These are phyloP conservation scores for Chascanopsetta lugubris DNA, from an alignment of 2,113 vertebrate species.

Conservation along the genomic window DNA sequence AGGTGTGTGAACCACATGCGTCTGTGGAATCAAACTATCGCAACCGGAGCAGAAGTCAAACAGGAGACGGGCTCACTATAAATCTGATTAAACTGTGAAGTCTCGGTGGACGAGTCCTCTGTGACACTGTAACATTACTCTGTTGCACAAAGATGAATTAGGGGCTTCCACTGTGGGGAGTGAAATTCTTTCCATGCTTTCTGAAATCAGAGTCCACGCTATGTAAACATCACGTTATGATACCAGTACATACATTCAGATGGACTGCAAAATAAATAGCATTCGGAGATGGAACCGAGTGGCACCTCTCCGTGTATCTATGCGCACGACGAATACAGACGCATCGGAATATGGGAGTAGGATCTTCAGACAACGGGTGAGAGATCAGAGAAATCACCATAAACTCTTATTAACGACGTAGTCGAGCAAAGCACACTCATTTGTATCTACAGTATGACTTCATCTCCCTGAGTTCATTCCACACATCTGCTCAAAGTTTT, in stretches of 20 bases:
- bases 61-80: slow-evolving; percentile 13
- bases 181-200: too few species aligned
- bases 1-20: neutral
- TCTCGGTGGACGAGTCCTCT: neutral
- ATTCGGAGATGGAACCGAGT: neutral
- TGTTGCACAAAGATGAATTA: neutral
- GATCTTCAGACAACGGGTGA: neutral
- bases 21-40: neutral
- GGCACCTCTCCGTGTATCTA: neutral
- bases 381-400: neutral
- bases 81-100: neutral
- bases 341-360: slow-evolving; percentile 3
- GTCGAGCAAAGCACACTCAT: slow-evolving; percentile 11
- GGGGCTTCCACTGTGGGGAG: neutral
- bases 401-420: slow-evolving; percentile 1
- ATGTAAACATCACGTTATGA: neutral
- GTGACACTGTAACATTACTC: neutral
- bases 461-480: slow-evolving; percentile 52
- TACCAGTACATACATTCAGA: slow-evolving; percentile 9
- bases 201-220: neutral
- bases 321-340: neutral
- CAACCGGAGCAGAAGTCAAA: neutral
- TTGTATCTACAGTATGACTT: slow-evolving; percentile 17
- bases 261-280: slow-evolving; percentile 4
- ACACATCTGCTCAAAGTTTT: slow-evolving; percentile 19